Evolutionary conservation across 2,113 vertebrate genomes (phyloP).

Genomic region (Toxostoma redivivum): DNA sequence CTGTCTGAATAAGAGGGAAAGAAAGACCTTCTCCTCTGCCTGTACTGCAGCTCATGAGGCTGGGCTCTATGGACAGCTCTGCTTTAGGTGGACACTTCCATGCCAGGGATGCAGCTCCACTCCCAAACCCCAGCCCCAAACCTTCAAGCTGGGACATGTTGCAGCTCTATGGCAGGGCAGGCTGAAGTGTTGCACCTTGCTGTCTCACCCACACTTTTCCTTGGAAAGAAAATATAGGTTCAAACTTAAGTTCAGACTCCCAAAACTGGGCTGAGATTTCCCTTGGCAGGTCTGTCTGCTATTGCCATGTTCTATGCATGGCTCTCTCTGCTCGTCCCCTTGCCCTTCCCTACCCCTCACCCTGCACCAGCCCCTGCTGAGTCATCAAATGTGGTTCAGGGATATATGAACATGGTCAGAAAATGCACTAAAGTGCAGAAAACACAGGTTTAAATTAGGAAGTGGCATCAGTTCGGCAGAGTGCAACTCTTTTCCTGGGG

Average conservation of each 20-base stretch:
- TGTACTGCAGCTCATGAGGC: accelerated
- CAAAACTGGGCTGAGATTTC: neutral
- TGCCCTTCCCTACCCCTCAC: neutral
- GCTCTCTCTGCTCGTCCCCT: neutral
- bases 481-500: neutral
- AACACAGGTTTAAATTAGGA: neutral
- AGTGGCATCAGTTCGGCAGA: neutral
- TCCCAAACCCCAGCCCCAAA: neutral
- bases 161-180: neutral
- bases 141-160: neutral
- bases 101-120: neutral
- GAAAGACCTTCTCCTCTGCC: neutral
- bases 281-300: neutral
- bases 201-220: neutral
- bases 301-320: accelerated
- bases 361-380: neutral
- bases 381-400: neutral
- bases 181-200: too few species aligned
- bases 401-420: neutral
- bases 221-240: neutral
- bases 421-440: neutral
- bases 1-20: neutral
- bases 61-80: neutral
- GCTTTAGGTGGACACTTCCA: neutral
- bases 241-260: neutral